phyloP scores from a whole-genome alignment of 2,797 vertebrate genomes.

The Anableps anableps region DNA sequence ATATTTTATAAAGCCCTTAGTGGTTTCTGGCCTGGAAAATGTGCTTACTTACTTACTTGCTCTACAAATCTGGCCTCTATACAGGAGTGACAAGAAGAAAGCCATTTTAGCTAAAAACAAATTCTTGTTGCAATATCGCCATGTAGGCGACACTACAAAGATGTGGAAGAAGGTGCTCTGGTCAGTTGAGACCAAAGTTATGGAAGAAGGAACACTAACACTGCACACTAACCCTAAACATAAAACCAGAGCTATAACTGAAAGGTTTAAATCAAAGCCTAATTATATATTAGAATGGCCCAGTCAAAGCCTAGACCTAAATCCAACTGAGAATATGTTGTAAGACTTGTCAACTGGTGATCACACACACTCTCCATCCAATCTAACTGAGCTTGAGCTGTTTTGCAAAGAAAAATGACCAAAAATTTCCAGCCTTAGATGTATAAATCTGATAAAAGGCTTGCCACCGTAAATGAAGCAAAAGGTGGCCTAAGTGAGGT shows the following conservation, averaged over 20 bases:
- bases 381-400: too few relatives aligned
- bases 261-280: too few relatives aligned
- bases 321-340: too few relatives aligned
- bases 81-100: too few relatives aligned
- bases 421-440: neutral
- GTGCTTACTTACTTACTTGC: too few relatives aligned
- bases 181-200: neutral
- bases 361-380: neutral
- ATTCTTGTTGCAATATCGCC: neutral
- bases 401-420: neutral
- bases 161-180: neutral
- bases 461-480: neutral
- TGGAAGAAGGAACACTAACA: neutral
- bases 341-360: neutral
- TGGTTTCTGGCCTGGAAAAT: too few relatives aligned
- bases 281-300: too few relatives aligned
- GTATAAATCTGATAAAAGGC: neutral
- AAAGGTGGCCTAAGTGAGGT: neutral
- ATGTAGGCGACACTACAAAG: neutral
- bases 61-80: too few relatives aligned
- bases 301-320: too few relatives aligned
- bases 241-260: too few relatives aligned
- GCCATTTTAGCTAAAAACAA: too few relatives aligned
- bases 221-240: neutral
- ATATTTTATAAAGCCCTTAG: too few relatives aligned